Base-by-base conservation (phyloP, 2,797 vertebrate species). In the Lepidocolaptes lacrymiger region DNA sequence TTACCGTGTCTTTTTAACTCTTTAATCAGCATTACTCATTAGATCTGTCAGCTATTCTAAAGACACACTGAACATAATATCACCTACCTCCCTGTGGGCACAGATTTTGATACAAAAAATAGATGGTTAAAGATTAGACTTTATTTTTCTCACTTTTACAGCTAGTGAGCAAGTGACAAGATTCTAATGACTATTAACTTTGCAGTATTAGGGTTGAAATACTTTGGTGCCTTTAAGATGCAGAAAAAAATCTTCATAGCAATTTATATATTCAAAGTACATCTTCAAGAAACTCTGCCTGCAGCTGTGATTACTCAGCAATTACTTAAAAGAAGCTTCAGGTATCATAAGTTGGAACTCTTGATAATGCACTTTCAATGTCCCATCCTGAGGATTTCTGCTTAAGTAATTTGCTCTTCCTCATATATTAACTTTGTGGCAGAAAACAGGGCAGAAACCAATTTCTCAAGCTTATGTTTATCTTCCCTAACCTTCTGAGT, bases 271-370 rank as follows among this genome's bases (percentile, higher is more conserved):
- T 92, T 94, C 92, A 85, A 85, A 92, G 28, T 78, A 89, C 77
- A 59, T 73, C 23, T 82, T 34, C 66, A 73, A 88, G 74, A 14
- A 74, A 54, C 54, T 86, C 46, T 93, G 39, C 39, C 58, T 84
- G 54, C 59, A 91, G 69, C 77, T 78, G 46, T 92, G 92, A 93
- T 94, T 92, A 63, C 59, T 95, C 91, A 92, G 92, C 84, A 95
- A 81, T 96, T 91, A 73, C 75, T 94, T 82, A 84, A 78, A 91
- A 91, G 73, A 93, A 48, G 43, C 21, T 82, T 82, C 89, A 91
- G 81, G 52, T 93, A 82, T 43, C 84, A 82, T 54, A 86, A 76
- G 39, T 19, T 80, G 32, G 6, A 73, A 94, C 71, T 34, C 52
- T 89, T 41, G 74, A 66, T 82, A 93, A 85, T 17, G 19, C 26